A percentile compares a stretch with the other conserved stretches of the same genome.
phyloP scores from a whole-genome alignment of 2,888 invertebrate species.

The Spodoptera exigua region DNA sequence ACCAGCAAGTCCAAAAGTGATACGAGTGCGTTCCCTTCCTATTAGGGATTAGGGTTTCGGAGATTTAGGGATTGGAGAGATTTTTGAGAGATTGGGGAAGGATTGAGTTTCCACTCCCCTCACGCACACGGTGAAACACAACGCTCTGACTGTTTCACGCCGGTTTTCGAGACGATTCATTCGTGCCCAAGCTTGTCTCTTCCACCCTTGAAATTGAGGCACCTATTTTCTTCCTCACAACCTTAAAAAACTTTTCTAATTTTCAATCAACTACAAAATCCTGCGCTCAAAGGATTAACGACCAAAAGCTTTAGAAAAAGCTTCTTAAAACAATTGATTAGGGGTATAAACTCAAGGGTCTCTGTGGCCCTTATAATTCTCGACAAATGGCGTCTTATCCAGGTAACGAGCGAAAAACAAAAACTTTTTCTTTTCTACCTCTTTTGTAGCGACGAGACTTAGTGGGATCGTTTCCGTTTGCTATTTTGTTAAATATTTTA shows the following conservation, averaged over 20 bases:
- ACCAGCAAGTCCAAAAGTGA: no score
- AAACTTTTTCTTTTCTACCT: slow-evolving; percentile 2
- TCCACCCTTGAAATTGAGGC: no score
- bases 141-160: no score
- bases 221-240: no score
- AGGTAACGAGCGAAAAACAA: slow-evolving; percentile 25
- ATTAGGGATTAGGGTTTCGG: no score
- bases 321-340: slow-evolving; percentile 28
- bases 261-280: slow-evolving; percentile 4
- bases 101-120: no score
- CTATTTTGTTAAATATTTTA: background rate
- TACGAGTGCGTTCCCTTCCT: no score
- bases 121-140: no score
- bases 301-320: slow-evolving; percentile 1
- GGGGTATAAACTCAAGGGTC: slow-evolving; percentile 15
- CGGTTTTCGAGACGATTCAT: no score
- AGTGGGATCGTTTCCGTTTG: background rate
- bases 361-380: slow-evolving; percentile 18
- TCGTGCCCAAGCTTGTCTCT: no score
- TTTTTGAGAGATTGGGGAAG: no score
- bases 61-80: no score
- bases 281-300: slow-evolving; percentile 10
- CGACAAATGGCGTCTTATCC: slow-evolving; percentile 9
- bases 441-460: background rate
- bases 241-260: background rate